Conservation (phyloP, 35 echinoderm and acorn worm genomes). For the Heliocidaris tuberculata region DNA sequence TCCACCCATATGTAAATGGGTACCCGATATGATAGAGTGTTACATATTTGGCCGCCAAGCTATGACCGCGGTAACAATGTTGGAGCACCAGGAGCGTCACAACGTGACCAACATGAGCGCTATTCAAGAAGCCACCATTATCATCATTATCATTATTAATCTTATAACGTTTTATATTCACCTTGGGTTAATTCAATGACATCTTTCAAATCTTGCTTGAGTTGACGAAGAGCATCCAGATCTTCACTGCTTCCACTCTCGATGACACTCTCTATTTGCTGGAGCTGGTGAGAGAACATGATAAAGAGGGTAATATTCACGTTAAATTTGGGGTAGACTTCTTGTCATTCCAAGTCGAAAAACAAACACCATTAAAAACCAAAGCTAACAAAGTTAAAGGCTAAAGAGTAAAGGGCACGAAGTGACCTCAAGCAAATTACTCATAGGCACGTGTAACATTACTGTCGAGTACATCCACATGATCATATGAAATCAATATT, state of each 20-base stretch:
- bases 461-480: too few relatives aligned
- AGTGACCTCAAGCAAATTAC: background rate
- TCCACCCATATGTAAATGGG: too few relatives aligned
- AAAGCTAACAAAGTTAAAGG: background rate
- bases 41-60: too few relatives aligned
- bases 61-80: too few relatives aligned
- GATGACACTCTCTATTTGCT: conserved; percentile 35
- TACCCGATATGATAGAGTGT: too few relatives aligned
- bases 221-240: conserved; percentile 64
- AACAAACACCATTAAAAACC: background rate
- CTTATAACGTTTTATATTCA: conserved; percentile 25
- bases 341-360: background rate
- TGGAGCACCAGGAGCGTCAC: too few relatives aligned
- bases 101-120: too few relatives aligned
- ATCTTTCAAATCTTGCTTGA: conserved; percentile 71
- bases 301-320: background rate
- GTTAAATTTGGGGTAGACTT: background rate
- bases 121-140: too few relatives aligned
- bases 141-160: too few relatives aligned
- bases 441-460: background rate
- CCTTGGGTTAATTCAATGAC: conserved; percentile 90
- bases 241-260: conserved; percentile 62
- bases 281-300: conserved; percentile 25
- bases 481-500: too few relatives aligned
- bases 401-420: background rate